Evolutionary conservation across 2,888 invertebrate species (phyloP), one percentile per base, ranked within the genome.

Genomic region (Xestia ashworthii): DNA sequence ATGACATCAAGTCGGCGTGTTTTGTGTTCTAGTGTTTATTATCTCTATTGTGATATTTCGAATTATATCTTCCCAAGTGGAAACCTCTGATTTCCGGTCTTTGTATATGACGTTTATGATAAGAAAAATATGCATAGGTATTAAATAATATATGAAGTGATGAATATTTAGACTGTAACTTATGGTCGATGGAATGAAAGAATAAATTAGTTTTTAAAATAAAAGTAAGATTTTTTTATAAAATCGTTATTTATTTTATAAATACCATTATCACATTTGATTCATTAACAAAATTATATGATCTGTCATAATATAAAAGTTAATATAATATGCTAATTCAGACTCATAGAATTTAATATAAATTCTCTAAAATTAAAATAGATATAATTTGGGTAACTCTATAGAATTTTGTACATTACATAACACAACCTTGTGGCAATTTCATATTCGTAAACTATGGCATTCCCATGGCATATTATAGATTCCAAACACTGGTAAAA

Each of bases 341-440:
- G 95, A 96, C 95, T 96, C 94, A 93, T 93, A 95, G 95, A 96
- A 95, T 95, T 95, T 94, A 95, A 95, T 95, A 95, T 95, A 95
- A 95, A 95, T 94, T 94, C 93, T 93, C 92, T 92, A 92, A 91
- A 82, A 93, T 91, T 91, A 92, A 86, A 90, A 90, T 93, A 94
- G 91, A 92, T 90, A 91, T 92, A 93, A 92, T 95, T 94, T 94
- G 93, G 96, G 96, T 96, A 96, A 96, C 96, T 95, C 91, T 89
- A 93, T 92, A 93, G 83, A 91, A 90, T 93, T 95, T 95, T 96
- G 95, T 96, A 96, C 95, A 95, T 89, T 91, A 93, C 68, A 91
- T 93, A 95, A 96, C 95, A 96, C 96, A 96, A 96, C 96, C 95
- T 90, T 88, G 94, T 95, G 95, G 96, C 96, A 96, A 95, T 94